Conservation (phyloP, 92 coral and sea anemone species). For the Heliopora coerulea region DNA sequence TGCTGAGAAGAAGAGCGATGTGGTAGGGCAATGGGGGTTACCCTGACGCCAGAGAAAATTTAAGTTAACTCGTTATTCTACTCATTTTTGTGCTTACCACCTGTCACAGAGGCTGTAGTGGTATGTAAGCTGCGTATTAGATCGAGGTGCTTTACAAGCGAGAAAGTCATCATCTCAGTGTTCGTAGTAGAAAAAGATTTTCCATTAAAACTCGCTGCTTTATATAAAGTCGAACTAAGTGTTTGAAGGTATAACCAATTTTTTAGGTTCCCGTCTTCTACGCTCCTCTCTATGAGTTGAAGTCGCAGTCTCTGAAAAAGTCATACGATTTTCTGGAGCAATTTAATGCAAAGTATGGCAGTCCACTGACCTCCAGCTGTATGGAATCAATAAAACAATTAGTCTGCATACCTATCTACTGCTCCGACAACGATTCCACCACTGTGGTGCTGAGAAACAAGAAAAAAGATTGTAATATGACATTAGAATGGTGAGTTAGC, state of each 20-base stretch:
- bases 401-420: conserved; percentile 7
- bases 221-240: too few relatives aligned
- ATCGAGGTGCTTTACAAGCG: too few relatives aligned
- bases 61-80: too few relatives aligned
- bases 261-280: conserved; percentile 7
- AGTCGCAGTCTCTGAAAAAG: background rate
- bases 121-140: too few relatives aligned
- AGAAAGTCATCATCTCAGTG: too few relatives aligned
- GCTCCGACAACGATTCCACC: conserved; percentile 1
- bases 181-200: too few relatives aligned
- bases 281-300: background rate
- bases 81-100: too few relatives aligned
- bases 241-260: background rate
- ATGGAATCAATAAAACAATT: background rate
- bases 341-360: background rate
- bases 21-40: too few relatives aligned
- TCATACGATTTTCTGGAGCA: background rate
- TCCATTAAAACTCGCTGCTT: too few relatives aligned
- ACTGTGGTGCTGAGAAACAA: background rate
- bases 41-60: too few relatives aligned
- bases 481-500: conserved; percentile 18
- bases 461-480: background rate
- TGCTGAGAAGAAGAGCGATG: too few relatives aligned
- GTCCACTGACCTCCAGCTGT: background rate
- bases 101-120: too few relatives aligned